phyloP scores from a whole-genome alignment of 2,113 vertebrate species.

The Vulpes lagopus region DNA sequence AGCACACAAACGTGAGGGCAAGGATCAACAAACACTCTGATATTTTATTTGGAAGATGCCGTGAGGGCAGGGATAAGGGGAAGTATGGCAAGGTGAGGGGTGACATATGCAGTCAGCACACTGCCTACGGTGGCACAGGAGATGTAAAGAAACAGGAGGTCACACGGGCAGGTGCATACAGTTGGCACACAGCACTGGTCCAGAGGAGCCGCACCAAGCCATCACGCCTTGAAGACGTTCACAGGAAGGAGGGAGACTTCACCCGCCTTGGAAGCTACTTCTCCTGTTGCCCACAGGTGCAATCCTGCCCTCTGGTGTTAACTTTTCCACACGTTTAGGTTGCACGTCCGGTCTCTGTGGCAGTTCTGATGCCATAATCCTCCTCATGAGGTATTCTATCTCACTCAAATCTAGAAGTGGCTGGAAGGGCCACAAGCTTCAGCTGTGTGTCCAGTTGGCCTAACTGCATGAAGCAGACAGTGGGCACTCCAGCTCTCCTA shows the following conservation, averaged over 20 bases:
- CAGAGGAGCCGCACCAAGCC: too few relatives aligned
- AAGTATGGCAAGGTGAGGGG: neutral
- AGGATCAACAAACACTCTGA: neutral
- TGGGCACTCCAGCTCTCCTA: accelerated
- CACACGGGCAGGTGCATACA: neutral
- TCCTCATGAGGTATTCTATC: neutral
- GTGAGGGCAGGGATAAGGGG: neutral
- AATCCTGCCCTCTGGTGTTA: neutral
- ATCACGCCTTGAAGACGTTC: too few relatives aligned
- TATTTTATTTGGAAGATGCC: neutral
- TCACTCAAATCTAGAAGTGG: neutral
- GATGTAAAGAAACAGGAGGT: neutral
- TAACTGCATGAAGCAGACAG: neutral
- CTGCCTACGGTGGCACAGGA: neutral
- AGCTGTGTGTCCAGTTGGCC: neutral
- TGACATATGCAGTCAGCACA: neutral
- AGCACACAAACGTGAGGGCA: neutral
- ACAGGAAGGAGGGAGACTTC: neutral
- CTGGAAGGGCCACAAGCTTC: neutral
- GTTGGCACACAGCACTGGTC: neutral
- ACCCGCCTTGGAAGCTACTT: neutral
- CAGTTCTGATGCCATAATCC: neutral
- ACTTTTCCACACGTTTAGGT: neutral
- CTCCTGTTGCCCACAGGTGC: neutral
- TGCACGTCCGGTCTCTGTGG: neutral